Percentiles rank a stretch among this genome's conserved stretches.
These are phyloP conservation scores for Colossoma macropomum DNA, from an alignment of 2,113 vertebrate genomes.

Conservation along the genomic window DNA sequence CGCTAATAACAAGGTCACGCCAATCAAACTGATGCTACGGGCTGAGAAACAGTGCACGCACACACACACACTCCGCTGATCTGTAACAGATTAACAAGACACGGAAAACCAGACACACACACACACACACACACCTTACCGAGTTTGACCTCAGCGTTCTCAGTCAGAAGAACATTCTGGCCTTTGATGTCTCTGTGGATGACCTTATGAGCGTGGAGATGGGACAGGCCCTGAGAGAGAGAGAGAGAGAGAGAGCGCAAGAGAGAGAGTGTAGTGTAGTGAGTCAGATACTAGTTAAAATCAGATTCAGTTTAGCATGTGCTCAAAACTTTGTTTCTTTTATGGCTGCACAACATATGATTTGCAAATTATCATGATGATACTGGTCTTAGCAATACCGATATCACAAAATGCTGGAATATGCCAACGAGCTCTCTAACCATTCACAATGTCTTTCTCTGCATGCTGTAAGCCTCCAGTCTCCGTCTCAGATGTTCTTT, in stretches of 20 bases:
- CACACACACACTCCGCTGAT: neutral
- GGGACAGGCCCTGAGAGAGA: constrained; percentile 84
- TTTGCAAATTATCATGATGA: too few relatives aligned
- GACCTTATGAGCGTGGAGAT: constrained; percentile 91
- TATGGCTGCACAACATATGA: too few relatives aligned
- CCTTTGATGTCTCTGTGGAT: constrained; percentile 96
- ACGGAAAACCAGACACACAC: neutral
- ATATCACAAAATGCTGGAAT: too few relatives aligned
- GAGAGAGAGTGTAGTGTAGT: neutral
- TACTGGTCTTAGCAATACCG: too few relatives aligned
- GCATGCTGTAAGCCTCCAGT: too few relatives aligned
- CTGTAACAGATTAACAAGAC: neutral
- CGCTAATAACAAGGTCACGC: constrained; percentile 9
- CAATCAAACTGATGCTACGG: neutral
- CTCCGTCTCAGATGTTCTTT: too few relatives aligned
- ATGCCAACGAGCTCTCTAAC: too few relatives aligned
- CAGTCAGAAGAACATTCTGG: constrained; percentile 91
- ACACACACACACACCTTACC: constrained; percentile 72
- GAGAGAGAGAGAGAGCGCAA: constrained; percentile 8
- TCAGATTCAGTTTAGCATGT: neutral
- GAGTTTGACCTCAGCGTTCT: constrained; percentile 93
- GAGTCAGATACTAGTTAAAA: neutral
- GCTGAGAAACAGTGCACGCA: neutral
- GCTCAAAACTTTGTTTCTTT: too few relatives aligned
- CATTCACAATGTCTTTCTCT: too few relatives aligned